Evolutionary conservation across 1,140 invertebrate species (phyloP), one percentile per base, ranked within the genome.

Genomic region (Trichomalopsis sarcophagae): DNA sequence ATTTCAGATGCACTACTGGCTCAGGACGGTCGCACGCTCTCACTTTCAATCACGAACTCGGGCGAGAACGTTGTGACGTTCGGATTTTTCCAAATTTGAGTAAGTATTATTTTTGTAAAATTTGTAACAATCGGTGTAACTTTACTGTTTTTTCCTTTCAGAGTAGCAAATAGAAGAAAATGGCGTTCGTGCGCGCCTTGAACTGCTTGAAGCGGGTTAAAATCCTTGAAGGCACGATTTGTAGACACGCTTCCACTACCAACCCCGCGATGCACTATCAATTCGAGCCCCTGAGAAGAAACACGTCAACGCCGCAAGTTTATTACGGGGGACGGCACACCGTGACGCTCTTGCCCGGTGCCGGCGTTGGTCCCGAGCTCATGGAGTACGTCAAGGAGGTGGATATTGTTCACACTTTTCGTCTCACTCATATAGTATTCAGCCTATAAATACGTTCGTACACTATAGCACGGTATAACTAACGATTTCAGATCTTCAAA

Each of bases 301-400:
- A 91, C 44, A 93, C 94, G 92, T 89, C 95, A 55, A 96, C 97
- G 87, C 96, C 97, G 27, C 96, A 96, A 88, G 98, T 98, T 11
- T 96, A 98, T 89, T 99, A 99, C 94, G 98, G 98, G 82, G 98
- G 98, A 81, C 94, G 98, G 82, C 97, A 98, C 93, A 97, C 97
- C 21, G 98, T 99, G 44, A 98, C 98, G 27, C 96, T 98, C 95
- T 92, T 99, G 17, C 98, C 98, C 82, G 98, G 98, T 77, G 97
- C 98, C 91, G 98, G 98, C 81, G 98, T 99, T 91, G 98, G 98
- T 23, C 97, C 98, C 0, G 98, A 99, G 92, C 95, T 99, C 87
- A 98, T 98, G 96, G 94, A 93, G 81, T 97, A 98, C 93, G 97
- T 99, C 47, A 96, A 96, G 89, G 97, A 98, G 91, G 92, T 92